Percentiles rank a stretch among this genome's conserved stretches.
These are phyloP conservation scores for Montipora capricornis DNA, from an alignment of 64 coral and sea anemone species.

Conservation along the genomic window DNA sequence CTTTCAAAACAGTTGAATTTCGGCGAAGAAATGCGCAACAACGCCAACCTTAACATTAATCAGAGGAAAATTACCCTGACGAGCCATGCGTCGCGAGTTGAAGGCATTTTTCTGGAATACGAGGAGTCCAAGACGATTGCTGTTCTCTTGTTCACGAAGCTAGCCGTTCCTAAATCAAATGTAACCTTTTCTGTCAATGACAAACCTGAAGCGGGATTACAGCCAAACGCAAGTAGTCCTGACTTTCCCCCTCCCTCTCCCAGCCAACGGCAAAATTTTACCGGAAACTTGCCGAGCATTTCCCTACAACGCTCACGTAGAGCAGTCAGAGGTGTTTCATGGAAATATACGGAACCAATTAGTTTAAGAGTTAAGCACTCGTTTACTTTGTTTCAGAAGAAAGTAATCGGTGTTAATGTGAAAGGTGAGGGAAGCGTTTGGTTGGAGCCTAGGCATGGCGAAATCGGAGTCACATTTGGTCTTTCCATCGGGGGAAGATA, in stretches of 20 bases:
- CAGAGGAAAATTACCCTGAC: conserved; percentile 26
- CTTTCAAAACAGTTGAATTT: conserved; percentile 41
- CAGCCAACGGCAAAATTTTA: background rate
- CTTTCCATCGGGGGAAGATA: background rate
- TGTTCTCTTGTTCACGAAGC: conserved; percentile 1
- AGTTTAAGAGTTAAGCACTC: background rate
- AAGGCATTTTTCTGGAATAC: background rate
- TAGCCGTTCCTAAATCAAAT: background rate
- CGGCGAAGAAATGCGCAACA: conserved; percentile 36
- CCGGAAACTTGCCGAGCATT: background rate
- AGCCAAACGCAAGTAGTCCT: background rate
- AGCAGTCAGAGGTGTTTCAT: background rate
- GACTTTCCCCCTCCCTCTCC: background rate
- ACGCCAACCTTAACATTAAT: background rate
- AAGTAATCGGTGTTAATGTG: background rate
- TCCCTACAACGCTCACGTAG: background rate
- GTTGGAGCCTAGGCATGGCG: background rate
- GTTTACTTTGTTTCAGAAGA: conserved; percentile 36
- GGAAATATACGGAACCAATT: background rate
- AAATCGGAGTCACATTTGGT: background rate
- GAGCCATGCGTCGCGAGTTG: conserved; percentile 7
- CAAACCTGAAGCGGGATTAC: background rate
- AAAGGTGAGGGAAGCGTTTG: background rate
- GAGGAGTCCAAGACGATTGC: background rate
- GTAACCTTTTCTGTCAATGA: background rate